Evolutionary conservation across 2,888 invertebrate genomes (phyloP).

Genomic region (Leptinotarsa tumamoca): DNA sequence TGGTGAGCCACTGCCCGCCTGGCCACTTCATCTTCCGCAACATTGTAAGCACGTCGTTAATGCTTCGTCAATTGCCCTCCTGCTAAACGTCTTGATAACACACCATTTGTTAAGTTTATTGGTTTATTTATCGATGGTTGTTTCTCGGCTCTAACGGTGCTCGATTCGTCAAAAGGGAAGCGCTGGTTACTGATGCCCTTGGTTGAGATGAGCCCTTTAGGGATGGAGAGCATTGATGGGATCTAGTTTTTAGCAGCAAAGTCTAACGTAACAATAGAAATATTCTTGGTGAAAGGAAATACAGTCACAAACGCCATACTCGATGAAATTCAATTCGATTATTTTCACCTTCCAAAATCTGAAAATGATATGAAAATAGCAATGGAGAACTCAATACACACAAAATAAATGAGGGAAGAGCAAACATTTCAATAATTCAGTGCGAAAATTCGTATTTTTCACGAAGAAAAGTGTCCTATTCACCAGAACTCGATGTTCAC

Average conservation of each 20-base stretch:
- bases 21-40: slow-evolving; percentile 68
- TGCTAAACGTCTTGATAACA: slow-evolving; percentile 65
- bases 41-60: slow-evolving; percentile 61
- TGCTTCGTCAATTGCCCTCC: slow-evolving; percentile 61
- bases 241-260: not conserved
- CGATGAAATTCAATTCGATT: no score
- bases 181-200: not conserved
- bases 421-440: no score
- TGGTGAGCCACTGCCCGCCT: slow-evolving; percentile 68
- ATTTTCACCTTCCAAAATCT: no score
- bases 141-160: slow-evolving; percentile 24
- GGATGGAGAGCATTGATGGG: not conserved
- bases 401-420: no score
- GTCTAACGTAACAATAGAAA: no score
- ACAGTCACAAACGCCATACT: no score
- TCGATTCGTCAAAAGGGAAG: not conserved
- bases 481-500: no score
- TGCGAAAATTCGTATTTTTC: no score
- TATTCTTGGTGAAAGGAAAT: no score
- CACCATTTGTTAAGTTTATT: slow-evolving; percentile 62
- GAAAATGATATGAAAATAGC: no score
- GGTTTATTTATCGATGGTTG: slow-evolving; percentile 59
- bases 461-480: no score
- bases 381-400: no score
- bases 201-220: not conserved